Percentiles rank a stretch among this genome's conserved stretches.
phyloP scores from a whole-genome alignment of 2,113 vertebrate genomes.

The Scytalopus superciliaris region DNA sequence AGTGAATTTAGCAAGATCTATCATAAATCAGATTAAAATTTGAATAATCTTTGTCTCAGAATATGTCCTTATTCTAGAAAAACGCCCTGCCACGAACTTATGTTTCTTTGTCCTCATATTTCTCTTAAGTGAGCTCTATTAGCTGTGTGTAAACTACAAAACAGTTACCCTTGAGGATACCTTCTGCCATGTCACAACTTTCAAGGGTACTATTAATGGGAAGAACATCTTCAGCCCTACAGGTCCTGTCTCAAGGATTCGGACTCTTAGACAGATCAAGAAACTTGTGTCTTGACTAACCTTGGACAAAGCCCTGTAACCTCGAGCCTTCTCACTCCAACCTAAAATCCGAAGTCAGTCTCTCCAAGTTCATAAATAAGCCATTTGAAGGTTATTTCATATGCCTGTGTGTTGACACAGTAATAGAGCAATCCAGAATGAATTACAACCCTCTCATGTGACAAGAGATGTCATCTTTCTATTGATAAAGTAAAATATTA shows the following conservation, averaged over 20 bases:
- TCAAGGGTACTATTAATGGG: not conserved
- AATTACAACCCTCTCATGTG: not conserved
- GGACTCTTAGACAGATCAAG: accelerated
- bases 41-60: not conserved
- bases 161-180: not conserved
- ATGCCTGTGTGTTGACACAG: not conserved
- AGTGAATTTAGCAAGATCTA: not conserved
- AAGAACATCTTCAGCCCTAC: not conserved
- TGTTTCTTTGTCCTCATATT: not conserved
- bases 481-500: constrained; percentile 50
- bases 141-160: not conserved
- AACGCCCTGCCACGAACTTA: not conserved
- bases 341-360: not conserved
- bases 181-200: not conserved
- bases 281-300: not conserved
- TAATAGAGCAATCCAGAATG: constrained; percentile 1
- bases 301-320: not conserved
- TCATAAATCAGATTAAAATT: not conserved
- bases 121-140: not conserved
- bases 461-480: not conserved
- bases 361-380: not conserved
- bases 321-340: not conserved
- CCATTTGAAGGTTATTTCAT: not conserved
- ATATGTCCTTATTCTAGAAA: not conserved
- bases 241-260: not conserved